A percentile compares a stretch with the other conserved stretches of the same genome.
Evolutionary conservation across 2,797 vertebrate species (phyloP).

Genomic region (Macroramphosus scolopax): DNA sequence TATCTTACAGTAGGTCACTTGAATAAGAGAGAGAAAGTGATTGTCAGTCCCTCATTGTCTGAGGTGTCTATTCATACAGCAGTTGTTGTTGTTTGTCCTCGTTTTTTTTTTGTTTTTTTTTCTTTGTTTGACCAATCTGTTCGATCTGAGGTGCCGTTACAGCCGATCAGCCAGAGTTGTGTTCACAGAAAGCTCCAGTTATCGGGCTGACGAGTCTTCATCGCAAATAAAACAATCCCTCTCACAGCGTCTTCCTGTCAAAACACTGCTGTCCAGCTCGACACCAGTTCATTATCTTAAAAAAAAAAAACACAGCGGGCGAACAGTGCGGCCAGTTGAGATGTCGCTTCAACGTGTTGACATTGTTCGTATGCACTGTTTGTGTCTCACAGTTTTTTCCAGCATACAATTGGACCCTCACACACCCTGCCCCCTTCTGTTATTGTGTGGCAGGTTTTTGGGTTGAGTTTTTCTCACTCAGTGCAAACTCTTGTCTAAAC

Average conservation of each 20-base stretch:
- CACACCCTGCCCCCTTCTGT: conserved; percentile 44
- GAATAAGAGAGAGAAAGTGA: conserved; percentile 72
- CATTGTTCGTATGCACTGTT: conserved; percentile 34
- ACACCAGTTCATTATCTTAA: conserved; percentile 35
- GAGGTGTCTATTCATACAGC: conserved; percentile 54
- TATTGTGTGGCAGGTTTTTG: conserved; percentile 37
- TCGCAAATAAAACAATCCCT: conserved; percentile 30
- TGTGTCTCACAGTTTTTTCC: conserved; percentile 49
- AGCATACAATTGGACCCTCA: conserved; percentile 34
- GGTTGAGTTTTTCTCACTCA: no score
- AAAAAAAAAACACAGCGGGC: conserved; percentile 34
- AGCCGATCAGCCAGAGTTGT: conserved; percentile 3
- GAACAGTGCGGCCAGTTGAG: conserved; percentile 43
- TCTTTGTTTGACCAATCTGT: conserved; percentile 17
- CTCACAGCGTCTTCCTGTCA: conserved; percentile 27
- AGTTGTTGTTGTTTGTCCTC: conserved; percentile 35
- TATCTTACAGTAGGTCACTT: conserved; percentile 76
- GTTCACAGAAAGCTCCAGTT: conserved; percentile 20
- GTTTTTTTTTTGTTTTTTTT: conserved; percentile 8
- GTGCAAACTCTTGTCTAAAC: conserved; percentile 49
- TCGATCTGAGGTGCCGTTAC: conserved; percentile 34
- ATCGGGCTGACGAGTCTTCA: conserved; percentile 36
- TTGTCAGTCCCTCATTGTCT: conserved; percentile 71
- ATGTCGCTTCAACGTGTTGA: conserved; percentile 32
- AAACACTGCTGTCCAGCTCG: conserved; percentile 30